These are phyloP conservation scores for Bergia sp. DNA, from an alignment of 92 coral and sea anemone species.

Conservation along the genomic window DNA sequence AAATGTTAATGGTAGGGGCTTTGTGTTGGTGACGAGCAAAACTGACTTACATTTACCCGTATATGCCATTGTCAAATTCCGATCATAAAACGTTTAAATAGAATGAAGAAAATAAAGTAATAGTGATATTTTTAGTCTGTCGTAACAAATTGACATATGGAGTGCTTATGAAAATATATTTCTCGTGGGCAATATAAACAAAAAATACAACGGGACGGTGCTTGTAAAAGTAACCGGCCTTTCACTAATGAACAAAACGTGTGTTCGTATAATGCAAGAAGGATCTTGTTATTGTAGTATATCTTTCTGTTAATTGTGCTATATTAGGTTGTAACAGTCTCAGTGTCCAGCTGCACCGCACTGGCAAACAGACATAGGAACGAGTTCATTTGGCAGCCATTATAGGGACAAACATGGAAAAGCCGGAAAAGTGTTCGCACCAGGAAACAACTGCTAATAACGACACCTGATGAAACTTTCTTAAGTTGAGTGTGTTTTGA, in stretches of 20 bases:
- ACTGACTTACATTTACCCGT: no score
- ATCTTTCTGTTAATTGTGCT: conserved; percentile 38
- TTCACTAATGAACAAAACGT: conserved; percentile 30
- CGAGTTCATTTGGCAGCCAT: conserved; percentile 5
- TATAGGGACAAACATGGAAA: background rate
- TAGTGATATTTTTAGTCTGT: background rate
- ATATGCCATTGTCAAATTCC: no score
- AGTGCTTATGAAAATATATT: conserved; percentile 29
- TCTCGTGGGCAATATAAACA: conserved; percentile 24
- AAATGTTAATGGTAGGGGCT: no score
- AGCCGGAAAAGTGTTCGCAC: conserved; percentile 3
- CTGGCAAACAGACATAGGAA: background rate
- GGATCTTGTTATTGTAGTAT: conserved; percentile 34
- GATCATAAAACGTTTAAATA: background rate
- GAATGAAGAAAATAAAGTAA: background rate
- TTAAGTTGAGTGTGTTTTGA: conserved; percentile 7
- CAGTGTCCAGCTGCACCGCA: background rate
- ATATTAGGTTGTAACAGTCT: conserved; percentile 9
- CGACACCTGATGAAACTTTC: background rate
- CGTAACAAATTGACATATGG: background rate
- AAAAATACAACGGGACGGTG: conserved; percentile 33
- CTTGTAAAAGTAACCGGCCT: conserved; percentile 3
- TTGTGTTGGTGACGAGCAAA: no score
- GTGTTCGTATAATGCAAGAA: conserved; percentile 12
- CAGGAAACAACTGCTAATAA: conserved; percentile 33